phyloP scores from a whole-genome alignment of 2,797 vertebrate genomes.

The Leucoraja ocellata region DNA sequence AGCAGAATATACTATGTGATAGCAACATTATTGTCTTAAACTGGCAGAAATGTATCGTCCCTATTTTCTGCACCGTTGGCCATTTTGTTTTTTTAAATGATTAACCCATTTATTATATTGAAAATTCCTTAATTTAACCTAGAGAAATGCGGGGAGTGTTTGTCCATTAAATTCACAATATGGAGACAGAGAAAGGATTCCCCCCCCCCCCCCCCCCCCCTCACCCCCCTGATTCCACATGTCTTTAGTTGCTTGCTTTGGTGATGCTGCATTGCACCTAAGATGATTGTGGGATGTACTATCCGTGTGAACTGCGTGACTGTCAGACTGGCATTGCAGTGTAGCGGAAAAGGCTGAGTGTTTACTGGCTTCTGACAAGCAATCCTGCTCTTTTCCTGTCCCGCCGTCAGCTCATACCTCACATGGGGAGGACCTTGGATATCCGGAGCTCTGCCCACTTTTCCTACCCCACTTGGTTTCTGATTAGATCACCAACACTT shows the following conservation, averaged over 20 bases:
- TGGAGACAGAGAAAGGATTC: neutral
- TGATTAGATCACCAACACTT: neutral
- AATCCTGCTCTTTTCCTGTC: no score
- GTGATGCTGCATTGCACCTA: no score
- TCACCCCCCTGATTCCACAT: neutral
- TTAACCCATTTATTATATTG: neutral
- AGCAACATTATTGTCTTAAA: neutral
- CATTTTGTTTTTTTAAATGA: neutral
- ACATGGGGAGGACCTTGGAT: neutral
- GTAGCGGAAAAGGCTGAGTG: no score
- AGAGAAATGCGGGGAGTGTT: neutral
- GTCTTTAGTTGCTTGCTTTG: no score
- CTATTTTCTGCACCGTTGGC: neutral
- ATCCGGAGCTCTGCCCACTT: neutral
- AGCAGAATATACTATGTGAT: neutral
- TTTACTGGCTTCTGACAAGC: no score
- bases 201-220: neutral
- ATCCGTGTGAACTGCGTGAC: no score
- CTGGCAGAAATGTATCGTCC: neutral
- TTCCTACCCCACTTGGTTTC: neutral
- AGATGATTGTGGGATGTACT: no score
- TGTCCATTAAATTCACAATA: neutral
- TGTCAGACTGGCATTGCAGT: no score
- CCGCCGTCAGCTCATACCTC: neutral
- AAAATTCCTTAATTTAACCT: neutral